Evolutionary conservation across 1,140 invertebrate genomes (phyloP).

Genomic region (Mya arenaria): DNA sequence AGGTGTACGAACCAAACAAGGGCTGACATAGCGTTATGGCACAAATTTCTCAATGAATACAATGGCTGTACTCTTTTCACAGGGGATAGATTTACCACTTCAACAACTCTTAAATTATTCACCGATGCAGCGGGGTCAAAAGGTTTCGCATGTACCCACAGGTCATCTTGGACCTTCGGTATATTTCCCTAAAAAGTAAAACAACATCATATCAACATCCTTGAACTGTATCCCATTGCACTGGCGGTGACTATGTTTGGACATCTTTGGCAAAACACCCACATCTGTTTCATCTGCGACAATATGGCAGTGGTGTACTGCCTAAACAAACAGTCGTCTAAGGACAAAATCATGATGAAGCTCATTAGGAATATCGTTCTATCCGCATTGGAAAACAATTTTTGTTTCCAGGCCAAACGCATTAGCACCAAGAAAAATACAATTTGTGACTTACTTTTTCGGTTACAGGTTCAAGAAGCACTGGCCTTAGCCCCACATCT

Average conservation of each 20-base stretch:
- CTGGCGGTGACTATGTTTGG: conserved; percentile 15
- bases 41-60: background rate
- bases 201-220: conserved; percentile 5
- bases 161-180: background rate
- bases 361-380: conserved; percentile 18
- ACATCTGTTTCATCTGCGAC: conserved; percentile 1
- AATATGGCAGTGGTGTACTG: conserved; percentile 3
- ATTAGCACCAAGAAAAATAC: background rate
- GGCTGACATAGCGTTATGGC: background rate
- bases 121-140: conserved; percentile 8
- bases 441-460: conserved; percentile 29
- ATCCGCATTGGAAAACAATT: background rate
- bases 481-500: conserved; percentile 12
- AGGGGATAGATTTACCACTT: background rate
- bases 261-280: background rate
- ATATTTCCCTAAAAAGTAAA: background rate
- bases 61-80: conserved; percentile 4
- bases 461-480: conserved; percentile 4
- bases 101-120: background rate
- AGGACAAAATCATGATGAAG: conserved; percentile 22
- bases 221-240: conserved; percentile 24
- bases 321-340: conserved; percentile 30
- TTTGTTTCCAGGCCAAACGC: background rate
- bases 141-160: conserved; percentile 1
- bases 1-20: background rate